Evolutionary conservation across 2,888 invertebrate species (phyloP).

Genomic region (Cheilosia vulpina): DNA sequence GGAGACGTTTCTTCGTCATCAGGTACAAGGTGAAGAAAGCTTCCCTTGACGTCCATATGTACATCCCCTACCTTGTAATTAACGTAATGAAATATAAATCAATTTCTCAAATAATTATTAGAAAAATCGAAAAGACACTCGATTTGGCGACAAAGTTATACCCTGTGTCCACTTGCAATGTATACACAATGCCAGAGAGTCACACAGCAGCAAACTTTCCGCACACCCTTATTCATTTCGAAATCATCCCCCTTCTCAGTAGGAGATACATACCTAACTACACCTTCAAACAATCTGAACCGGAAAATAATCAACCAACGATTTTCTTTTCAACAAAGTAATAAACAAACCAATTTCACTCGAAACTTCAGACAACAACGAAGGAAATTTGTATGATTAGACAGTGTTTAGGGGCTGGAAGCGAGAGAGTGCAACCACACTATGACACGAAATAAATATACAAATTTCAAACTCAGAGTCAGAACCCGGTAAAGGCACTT

Average conservation of each 20-base stretch:
- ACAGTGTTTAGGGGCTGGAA: constrained; percentile 24
- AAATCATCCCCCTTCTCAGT: constrained; percentile 22
- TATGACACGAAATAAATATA: constrained; percentile 51
- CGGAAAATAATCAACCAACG: constrained; percentile 74
- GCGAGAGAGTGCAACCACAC: constrained; percentile 29
- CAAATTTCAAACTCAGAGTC: constrained; percentile 53
- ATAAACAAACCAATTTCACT: constrained; percentile 73
- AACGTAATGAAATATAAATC: constrained; percentile 68
- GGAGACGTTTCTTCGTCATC: not conserved
- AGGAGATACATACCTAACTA: not conserved
- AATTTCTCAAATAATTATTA: constrained; percentile 61
- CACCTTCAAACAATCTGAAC: constrained; percentile 66
- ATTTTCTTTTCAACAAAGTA: constrained; percentile 73
- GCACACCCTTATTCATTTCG: constrained; percentile 41
- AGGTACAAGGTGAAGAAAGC: not conserved
- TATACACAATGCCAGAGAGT: not conserved
- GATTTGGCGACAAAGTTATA: constrained; percentile 38
- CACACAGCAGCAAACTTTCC: constrained; percentile 25
- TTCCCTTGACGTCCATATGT: not conserved
- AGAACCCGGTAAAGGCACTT: constrained; percentile 64
- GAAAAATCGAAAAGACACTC: constrained; percentile 48
- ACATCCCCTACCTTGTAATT: constrained; percentile 40
- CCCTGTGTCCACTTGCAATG: constrained; percentile 8
- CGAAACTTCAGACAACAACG: constrained; percentile 55
- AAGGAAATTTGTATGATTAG: constrained; percentile 71